Base-by-base conservation (phyloP, 53 echinoderm and acorn worm species). In the Holothuria scabra region DNA sequence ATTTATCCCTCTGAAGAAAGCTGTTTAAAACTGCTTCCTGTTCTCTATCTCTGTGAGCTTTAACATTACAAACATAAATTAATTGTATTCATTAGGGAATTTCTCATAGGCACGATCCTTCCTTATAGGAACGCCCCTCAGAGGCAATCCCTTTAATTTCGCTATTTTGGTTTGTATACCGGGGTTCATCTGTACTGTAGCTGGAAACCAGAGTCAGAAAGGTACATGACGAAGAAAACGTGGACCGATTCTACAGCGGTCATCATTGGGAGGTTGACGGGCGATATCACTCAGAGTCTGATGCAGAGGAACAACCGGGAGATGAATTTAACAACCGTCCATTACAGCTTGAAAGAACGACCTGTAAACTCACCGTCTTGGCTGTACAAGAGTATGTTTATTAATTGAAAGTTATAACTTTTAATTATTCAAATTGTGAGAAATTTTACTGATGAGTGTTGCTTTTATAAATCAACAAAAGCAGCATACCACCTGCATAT, bases 191-290 rank as follows among this genome's bases (percentile, higher is more conserved):
- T n/a, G n/a, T n/a, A n/a, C n/a, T 79, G 12, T 26, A 87, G 83
- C 41, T 87, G 3, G 48, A 81, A 67, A 81, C 82, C 5, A 56
- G 82, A 6, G 52, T 46, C 38, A 31, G 18, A 11, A 68, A 31
- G 3, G 9, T 34, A 28, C 68, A 89, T 75, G 88, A 81, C 84
- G 59, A 85, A 82, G 46, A 72, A 24, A 44, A 21, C 12, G 76
- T 70, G 60, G 61, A 84, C 35, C 90, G 92, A 55, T 97, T 74
- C 83, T 97, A 97, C 81, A 66, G 67, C 44, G 94, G 94, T 9
- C 84, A 93, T 22, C 97, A 97, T 70, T 97, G 97, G 97, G 94
- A 94, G 28, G 94, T 90, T 56, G 91, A 89, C 38, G 87, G 75
- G 2, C 75, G 46, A 35, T 52, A 76, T 48, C 41, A 79, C 81